phyloP scores from a whole-genome alignment of 2,888 invertebrate genomes.

The Meghimatium bilineatum region DNA sequence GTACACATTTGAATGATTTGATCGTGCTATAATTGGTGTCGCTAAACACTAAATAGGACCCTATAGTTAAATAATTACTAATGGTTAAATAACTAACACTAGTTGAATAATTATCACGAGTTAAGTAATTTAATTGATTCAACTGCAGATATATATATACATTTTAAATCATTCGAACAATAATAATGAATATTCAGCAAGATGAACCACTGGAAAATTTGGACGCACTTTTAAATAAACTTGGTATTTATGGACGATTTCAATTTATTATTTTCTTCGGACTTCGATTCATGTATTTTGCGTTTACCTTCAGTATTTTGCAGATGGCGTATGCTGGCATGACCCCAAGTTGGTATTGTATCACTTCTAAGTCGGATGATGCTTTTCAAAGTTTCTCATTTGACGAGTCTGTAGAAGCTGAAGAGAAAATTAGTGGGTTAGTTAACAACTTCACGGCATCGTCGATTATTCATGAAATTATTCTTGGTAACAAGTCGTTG shows the following conservation, averaged over 20 bases:
- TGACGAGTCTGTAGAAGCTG: not conserved
- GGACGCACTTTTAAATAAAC: not conserved
- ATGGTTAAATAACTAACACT: too few relatives aligned
- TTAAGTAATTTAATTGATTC: too few relatives aligned
- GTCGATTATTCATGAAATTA: not conserved
- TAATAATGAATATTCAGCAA: not conserved
- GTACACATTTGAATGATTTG: too few relatives aligned
- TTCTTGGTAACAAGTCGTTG: not conserved
- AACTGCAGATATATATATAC: too few relatives aligned
- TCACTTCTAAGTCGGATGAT: not conserved
- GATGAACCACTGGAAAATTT: not conserved
- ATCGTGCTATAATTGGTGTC: too few relatives aligned
- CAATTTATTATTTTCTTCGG: constrained; percentile 4
- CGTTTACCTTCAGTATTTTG: constrained; percentile 21
- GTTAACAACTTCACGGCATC: not conserved
- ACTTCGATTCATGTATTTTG: not conserved
- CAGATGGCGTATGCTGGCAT: constrained; percentile 31
- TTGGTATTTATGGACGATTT: constrained; percentile 15
- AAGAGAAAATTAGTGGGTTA: not conserved
- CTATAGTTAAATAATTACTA: too few relatives aligned
- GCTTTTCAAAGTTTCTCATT: not conserved
- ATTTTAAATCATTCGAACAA: too few relatives aligned
- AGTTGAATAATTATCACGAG: too few relatives aligned
- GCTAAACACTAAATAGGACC: too few relatives aligned
- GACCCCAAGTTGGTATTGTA: constrained; percentile 32